Conservation (phyloP, 2,113 vertebrate genomes). For the Nycticebus coucang region DNA sequence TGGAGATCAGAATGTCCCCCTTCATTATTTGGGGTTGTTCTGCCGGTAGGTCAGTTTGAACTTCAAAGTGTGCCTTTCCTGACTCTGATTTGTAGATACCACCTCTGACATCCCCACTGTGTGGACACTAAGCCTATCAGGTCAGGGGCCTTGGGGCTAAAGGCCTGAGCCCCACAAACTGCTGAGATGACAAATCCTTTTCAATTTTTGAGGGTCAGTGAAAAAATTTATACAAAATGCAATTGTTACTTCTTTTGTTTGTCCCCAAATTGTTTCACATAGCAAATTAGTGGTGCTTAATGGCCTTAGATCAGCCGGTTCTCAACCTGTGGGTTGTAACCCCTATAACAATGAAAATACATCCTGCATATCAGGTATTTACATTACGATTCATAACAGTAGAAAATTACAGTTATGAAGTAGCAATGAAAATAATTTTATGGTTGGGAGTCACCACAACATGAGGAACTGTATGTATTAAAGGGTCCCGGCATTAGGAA, state of each 20-base stretch:
- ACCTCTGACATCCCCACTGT: background rate
- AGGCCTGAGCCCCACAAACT: slow-evolving; percentile 55
- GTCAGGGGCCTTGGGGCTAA: slow-evolving; percentile 68
- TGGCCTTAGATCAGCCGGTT: slow-evolving; percentile 16
- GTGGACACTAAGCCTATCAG: background rate
- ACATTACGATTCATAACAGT: too few relatives aligned
- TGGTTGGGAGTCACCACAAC: too few relatives aligned
- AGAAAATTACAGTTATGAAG: too few relatives aligned
- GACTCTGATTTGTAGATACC: background rate
- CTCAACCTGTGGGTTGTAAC: too few relatives aligned
- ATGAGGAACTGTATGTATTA: too few relatives aligned
- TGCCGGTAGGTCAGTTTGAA: slow-evolving; percentile 4
- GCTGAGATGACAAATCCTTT: background rate
- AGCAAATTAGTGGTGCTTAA: background rate
- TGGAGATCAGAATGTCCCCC: slow-evolving; percentile 78
- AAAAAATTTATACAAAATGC: background rate
- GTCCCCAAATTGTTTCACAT: background rate
- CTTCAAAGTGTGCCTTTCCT: background rate
- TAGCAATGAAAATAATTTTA: too few relatives aligned
- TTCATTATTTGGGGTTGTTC: slow-evolving; percentile 81
- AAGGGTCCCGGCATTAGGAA: too few relatives aligned
- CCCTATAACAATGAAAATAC: too few relatives aligned
- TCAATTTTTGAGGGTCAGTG: background rate
- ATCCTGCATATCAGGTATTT: too few relatives aligned
- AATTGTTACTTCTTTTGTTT: background rate